A percentile compares a stretch with the other conserved stretches of the same genome.
phyloP scores from a whole-genome alignment of 2,113 vertebrate genomes.

The Asarcornis scutulata region DNA sequence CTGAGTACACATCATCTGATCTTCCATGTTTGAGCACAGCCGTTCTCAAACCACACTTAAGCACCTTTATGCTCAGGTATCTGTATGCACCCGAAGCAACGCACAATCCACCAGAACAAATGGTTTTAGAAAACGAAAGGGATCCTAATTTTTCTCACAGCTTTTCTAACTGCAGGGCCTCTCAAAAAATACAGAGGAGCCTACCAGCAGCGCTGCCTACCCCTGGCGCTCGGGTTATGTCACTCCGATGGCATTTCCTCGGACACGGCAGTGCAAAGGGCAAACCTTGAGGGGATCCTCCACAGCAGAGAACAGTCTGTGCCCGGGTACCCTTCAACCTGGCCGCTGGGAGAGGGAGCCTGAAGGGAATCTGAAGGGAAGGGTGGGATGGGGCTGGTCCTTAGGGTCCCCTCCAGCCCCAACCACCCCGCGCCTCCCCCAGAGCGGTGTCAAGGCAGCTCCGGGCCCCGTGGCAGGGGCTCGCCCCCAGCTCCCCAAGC shows the following conservation, averaged over 20 bases:
- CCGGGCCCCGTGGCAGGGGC: background rate
- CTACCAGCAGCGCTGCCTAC: background rate
- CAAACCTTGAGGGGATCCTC: background rate
- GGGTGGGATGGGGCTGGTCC: no score
- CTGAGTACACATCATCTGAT: background rate
- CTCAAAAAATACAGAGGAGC: background rate
- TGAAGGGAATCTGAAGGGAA: no score
- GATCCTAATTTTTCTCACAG: background rate
- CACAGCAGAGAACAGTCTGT: background rate
- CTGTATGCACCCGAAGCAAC: background rate
- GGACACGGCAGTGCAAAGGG: accelerated
- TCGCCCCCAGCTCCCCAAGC: no score
- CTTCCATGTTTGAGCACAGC: background rate
- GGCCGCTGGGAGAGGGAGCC: no score
- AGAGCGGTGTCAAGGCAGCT: background rate
- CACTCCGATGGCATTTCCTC: background rate
- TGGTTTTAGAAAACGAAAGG: background rate
- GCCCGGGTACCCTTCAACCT: no score
- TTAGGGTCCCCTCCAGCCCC: background rate
- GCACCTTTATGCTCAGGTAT: background rate
- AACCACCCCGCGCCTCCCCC: background rate
- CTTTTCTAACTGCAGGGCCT: background rate
- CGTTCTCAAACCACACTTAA: background rate
- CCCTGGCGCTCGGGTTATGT: background rate
- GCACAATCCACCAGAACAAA: background rate